A percentile compares a stretch with the other conserved stretches of the same genome.
Evolutionary conservation across 2,113 vertebrate species (phyloP).

Genomic region (Sminthopsis crassicaudata): DNA sequence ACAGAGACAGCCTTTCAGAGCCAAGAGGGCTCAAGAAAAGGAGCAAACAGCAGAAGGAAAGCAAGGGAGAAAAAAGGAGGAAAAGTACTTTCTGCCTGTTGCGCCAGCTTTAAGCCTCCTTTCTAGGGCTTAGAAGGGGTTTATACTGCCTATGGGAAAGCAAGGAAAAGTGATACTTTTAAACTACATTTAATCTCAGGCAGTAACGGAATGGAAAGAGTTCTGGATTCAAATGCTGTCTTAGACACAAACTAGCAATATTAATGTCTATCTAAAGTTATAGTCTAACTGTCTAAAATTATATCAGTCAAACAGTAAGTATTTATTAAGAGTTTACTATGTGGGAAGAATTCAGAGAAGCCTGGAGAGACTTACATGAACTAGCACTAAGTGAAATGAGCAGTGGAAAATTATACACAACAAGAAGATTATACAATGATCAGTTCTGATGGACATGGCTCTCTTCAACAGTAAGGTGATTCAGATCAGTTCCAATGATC

Average conservation of each 20-base stretch:
- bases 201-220: neutral
- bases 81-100: neutral
- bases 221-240: neutral
- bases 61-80: neutral
- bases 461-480: no score
- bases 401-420: no score
- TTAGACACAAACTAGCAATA: neutral
- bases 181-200: neutral
- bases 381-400: no score
- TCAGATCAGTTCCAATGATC: no score
- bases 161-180: neutral
- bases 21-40: neutral
- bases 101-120: neutral
- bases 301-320: neutral
- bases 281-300: neutral
- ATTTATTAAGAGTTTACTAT: neutral
- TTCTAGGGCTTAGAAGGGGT: neutral
- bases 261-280: neutral
- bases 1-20: slow-evolving; percentile 34
- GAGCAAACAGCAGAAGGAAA: neutral
- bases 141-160: neutral
- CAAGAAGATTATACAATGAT: no score
- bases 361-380: no score
- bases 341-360: no score
- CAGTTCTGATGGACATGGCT: no score